phyloP scores from a whole-genome alignment of 2,888 invertebrate species.

The Sminthurides aquaticus region DNA sequence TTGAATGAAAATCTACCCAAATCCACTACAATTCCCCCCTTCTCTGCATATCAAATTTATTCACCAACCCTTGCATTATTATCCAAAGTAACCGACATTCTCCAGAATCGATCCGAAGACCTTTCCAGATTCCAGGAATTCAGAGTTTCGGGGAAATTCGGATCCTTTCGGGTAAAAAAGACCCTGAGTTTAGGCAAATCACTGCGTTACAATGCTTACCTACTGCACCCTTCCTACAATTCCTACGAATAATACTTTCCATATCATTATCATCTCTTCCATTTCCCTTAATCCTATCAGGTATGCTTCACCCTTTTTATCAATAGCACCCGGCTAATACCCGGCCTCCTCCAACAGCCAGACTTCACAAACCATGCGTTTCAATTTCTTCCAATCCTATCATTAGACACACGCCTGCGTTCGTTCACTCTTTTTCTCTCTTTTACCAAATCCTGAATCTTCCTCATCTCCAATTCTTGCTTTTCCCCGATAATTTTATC shows the following conservation, averaged over 20 bases:
- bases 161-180: no score
- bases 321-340: background rate
- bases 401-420: background rate
- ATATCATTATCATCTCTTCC: background rate
- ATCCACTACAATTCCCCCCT: background rate
- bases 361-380: background rate
- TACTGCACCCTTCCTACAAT: background rate
- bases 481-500: no score
- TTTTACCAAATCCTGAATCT: background rate
- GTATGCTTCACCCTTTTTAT: slow-evolving; percentile 9
- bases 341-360: no score
- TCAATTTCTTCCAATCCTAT: background rate
- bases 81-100: no score
- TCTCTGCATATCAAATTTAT: slow-evolving; percentile 8
- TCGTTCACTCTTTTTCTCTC: no score
- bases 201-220: background rate
- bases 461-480: no score
- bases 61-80: background rate
- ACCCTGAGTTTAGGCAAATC: no score
- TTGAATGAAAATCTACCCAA: background rate
- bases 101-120: no score
- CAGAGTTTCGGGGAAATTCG: no score
- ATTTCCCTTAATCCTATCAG: slow-evolving; percentile 5
- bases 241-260: background rate
- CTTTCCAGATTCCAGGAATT: no score